phyloP scores from a whole-genome alignment of 1,140 invertebrate genomes.

The Rhopalosiphum maidis region DNA sequence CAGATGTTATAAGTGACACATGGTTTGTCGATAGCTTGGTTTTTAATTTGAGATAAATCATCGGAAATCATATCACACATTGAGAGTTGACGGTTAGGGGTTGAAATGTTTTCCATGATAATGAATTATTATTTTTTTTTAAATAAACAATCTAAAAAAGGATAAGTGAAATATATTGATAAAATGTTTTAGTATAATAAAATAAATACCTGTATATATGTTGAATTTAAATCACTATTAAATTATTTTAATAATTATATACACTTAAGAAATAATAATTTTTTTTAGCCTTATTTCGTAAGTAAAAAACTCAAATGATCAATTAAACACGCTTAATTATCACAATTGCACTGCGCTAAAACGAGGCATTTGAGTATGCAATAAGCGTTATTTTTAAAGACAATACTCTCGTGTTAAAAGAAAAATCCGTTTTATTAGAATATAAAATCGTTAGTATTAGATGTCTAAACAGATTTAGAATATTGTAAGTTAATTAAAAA shows the following conservation, averaged over 20 bases:
- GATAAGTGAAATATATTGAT: background rate
- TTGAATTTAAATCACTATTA: background rate
- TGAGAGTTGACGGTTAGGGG: background rate
- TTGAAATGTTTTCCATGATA: background rate
- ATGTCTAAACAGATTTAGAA: conserved; percentile 63
- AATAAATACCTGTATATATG: background rate
- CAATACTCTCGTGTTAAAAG: conserved; percentile 74
- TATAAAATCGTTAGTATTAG: conserved; percentile 70
- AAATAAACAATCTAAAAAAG: background rate
- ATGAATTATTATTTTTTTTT: background rate
- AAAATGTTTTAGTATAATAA: background rate
- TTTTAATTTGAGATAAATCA: background rate
- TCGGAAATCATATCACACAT: conserved; percentile 37
- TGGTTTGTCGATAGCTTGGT: background rate
- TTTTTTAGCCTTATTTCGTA: conserved; percentile 72
- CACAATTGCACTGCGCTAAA: conserved; percentile 71
- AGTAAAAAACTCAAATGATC: conserved; percentile 72
- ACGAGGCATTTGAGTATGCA: conserved; percentile 68
- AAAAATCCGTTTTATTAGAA: conserved; percentile 63
- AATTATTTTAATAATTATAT: background rate
- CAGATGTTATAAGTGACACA: background rate
- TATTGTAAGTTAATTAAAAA: background rate
- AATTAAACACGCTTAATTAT: conserved; percentile 68
- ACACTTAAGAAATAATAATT: background rate
- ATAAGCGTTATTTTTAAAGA: conserved; percentile 67